A percentile compares a stretch with the other conserved stretches of the same genome.
Evolutionary conservation across 2,797 vertebrate genomes (phyloP).

Genomic region (Sebastes paucispinis): DNA sequence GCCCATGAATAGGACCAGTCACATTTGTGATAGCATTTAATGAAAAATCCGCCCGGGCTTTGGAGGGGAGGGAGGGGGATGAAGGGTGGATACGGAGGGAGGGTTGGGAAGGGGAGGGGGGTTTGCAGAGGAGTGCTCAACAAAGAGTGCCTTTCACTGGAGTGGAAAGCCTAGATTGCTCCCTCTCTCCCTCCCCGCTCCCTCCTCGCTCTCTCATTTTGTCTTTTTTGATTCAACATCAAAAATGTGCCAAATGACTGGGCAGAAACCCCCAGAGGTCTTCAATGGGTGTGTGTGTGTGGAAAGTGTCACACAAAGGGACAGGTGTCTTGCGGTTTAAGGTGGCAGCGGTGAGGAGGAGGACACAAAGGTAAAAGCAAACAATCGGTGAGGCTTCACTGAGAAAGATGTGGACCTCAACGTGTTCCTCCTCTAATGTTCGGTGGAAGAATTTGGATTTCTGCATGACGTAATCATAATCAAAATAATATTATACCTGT

Average conservation of each 20-base stretch:
- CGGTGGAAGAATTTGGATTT: not conserved
- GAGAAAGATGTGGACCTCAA: constrained; percentile 5
- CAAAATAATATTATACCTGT: not conserved
- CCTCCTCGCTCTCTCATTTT: constrained; percentile 60
- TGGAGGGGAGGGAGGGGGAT: constrained; percentile 23
- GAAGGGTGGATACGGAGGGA: constrained; percentile 47
- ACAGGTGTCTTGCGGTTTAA: constrained; percentile 71
- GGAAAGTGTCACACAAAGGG: constrained; percentile 62
- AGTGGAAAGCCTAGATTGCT: constrained; percentile 72
- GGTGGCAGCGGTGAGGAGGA: constrained; percentile 32
- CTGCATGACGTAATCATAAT: not conserved
- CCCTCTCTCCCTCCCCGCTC: constrained; percentile 45
- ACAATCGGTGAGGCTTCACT: constrained; percentile 31
- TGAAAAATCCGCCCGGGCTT: constrained; percentile 76
- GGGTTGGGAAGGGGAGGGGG: not conserved
- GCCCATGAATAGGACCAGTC: constrained; percentile 76
- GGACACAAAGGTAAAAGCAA: constrained; percentile 55
- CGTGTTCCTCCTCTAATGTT: not conserved
- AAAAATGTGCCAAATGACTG: constrained; percentile 77
- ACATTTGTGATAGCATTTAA: constrained; percentile 80
- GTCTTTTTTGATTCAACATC: constrained; percentile 72
- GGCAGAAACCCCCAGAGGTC: constrained; percentile 65
- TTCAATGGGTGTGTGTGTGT: constrained; percentile 19
- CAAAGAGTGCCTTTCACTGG: constrained; percentile 79
- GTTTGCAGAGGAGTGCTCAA: constrained; percentile 67